A percentile compares a stretch with the other conserved stretches of the same genome.
Conservation (phyloP, 2,888 invertebrate species). For the Thereva unica region DNA sequence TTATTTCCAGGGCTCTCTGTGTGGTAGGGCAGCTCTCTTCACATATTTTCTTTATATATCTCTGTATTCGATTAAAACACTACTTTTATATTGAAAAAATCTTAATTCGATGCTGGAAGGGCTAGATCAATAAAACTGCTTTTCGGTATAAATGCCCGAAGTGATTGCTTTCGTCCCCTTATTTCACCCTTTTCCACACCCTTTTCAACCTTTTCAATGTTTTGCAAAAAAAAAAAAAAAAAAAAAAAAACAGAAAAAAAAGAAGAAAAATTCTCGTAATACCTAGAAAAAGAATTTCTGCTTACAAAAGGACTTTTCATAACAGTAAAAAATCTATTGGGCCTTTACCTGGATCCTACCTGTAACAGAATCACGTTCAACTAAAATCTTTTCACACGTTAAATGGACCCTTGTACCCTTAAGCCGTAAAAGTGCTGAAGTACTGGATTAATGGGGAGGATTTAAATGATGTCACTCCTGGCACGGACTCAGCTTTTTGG, state of each 20-base stretch:
- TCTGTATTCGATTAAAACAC: too few relatives aligned
- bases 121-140: conserved; percentile 9
- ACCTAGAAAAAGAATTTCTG: conserved; percentile 24
- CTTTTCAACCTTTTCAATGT: conserved; percentile 34
- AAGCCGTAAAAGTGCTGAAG: conserved; percentile 25
- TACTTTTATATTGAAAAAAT: too few relatives aligned
- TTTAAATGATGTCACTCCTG: conserved; percentile 21
- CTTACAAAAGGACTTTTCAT: conserved; percentile 31
- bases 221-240: background rate
- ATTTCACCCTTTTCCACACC: background rate
- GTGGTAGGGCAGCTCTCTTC: too few relatives aligned
- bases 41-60: too few relatives aligned
- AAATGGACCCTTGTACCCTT: conserved; percentile 20
- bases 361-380: conserved; percentile 13
- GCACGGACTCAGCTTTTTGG: background rate
- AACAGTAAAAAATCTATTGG: conserved; percentile 27
- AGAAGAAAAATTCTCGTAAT: conserved; percentile 6
- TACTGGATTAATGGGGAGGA: conserved; percentile 24
- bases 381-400: conserved; percentile 27
- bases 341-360: conserved; percentile 15
- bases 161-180: conserved; percentile 20
- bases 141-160: conserved; percentile 17
- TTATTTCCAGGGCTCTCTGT: too few relatives aligned
- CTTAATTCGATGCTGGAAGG: background rate
- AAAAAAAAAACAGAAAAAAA: background rate